A percentile compares a stretch with the other conserved stretches of the same genome.
Conservation (phyloP, 1,140 invertebrate genomes). For the Microvelia longipes region DNA sequence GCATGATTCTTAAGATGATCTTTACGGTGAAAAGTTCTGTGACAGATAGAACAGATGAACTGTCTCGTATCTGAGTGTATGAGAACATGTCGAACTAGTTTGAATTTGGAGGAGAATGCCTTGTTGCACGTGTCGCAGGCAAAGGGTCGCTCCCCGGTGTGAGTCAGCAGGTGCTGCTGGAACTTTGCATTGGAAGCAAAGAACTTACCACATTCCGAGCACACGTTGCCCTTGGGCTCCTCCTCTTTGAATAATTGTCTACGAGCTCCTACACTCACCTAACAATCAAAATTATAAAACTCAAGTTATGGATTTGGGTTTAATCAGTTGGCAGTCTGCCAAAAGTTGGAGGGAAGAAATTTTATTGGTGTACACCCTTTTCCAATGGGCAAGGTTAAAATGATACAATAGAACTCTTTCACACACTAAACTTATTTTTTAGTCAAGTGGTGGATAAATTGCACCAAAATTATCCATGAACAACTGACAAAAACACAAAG, state of each 20-base stretch:
- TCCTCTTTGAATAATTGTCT: background rate
- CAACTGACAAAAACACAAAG: too few relatives aligned
- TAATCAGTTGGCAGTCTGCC: too few relatives aligned
- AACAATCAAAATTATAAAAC: too few relatives aligned
- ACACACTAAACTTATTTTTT: too few relatives aligned
- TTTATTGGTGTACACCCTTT: too few relatives aligned
- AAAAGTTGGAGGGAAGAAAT: too few relatives aligned
- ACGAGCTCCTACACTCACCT: background rate
- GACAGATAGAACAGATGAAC: constrained; percentile 47
- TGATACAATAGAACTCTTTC: too few relatives aligned
- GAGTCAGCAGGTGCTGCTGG: constrained; percentile 26
- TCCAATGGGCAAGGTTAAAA: too few relatives aligned
- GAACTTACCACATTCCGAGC: background rate
- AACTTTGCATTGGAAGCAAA: background rate
- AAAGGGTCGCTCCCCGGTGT: constrained; percentile 51
- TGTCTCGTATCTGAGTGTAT: constrained; percentile 52
- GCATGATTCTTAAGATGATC: constrained; percentile 57
- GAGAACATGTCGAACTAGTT: constrained; percentile 47
- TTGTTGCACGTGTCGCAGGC: constrained; percentile 47
- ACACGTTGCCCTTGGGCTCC: background rate
- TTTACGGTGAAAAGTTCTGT: constrained; percentile 53
- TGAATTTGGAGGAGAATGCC: constrained; percentile 51
- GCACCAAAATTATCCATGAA: too few relatives aligned
- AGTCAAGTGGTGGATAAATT: too few relatives aligned
- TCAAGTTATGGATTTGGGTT: too few relatives aligned